Evolutionary conservation across 2,113 vertebrate species (phyloP).

Genomic region (Rhabdomys dilectus): DNA sequence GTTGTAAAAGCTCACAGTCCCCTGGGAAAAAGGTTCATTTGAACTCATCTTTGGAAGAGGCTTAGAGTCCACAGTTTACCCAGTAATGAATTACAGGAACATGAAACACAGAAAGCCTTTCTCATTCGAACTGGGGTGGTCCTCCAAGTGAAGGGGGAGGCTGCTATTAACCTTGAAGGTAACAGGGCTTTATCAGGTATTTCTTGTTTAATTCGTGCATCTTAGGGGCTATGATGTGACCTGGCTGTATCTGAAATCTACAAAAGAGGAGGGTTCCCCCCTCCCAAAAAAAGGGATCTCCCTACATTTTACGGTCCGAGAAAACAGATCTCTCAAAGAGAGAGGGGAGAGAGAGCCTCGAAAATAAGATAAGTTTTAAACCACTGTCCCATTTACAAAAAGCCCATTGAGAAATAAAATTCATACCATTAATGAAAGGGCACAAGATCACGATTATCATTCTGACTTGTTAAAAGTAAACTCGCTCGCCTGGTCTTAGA

Average conservation of each 20-base stretch:
- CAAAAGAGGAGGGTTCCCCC: background rate
- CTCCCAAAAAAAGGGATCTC: background rate
- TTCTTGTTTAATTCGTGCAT: background rate
- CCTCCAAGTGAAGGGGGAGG: background rate
- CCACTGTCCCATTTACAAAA: conserved; percentile 80
- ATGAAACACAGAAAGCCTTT: conserved; percentile 66
- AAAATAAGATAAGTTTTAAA: conserved; percentile 79
- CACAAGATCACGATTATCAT: conserved; percentile 85
- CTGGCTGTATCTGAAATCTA: conserved; percentile 50
- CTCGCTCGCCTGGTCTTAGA: conserved; percentile 80
- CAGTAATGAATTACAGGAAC: conserved; percentile 80
- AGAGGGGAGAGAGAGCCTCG: conserved; percentile 73
- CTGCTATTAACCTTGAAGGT: background rate
- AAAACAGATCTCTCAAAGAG: conserved; percentile 79
- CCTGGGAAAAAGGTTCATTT: conserved; percentile 53
- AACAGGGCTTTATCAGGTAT: background rate
- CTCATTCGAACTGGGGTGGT: background rate
- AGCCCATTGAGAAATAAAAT: conserved; percentile 87
- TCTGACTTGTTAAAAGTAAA: conserved; percentile 86
- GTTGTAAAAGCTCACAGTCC: background rate
- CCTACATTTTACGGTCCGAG: conserved; percentile 73
- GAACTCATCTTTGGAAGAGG: conserved; percentile 78
- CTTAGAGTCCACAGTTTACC: conserved; percentile 77
- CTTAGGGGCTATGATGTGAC: conserved; percentile 42
- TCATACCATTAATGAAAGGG: conserved; percentile 83